phyloP scores from a whole-genome alignment of 2,797 vertebrate genomes.

The Crypturellus tataupa region DNA sequence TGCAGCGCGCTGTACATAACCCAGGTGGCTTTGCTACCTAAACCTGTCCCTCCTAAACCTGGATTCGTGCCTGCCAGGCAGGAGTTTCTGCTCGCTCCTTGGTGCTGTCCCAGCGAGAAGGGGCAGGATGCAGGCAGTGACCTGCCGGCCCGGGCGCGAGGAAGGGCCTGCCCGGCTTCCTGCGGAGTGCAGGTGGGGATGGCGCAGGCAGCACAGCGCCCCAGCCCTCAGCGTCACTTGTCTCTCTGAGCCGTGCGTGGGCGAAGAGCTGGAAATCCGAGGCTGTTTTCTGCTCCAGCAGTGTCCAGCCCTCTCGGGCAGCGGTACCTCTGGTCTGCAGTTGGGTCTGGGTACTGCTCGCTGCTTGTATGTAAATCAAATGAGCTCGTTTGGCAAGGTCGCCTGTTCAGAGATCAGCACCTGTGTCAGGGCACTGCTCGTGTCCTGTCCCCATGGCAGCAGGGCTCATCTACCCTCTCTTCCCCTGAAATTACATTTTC shows the following conservation, averaged over 20 bases:
- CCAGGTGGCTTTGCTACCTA: not conserved
- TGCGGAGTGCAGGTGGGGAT: rapidly evolving
- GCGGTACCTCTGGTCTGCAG: not conserved
- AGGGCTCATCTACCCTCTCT: not conserved
- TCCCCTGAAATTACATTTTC: not conserved
- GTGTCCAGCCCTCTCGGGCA: not conserved
- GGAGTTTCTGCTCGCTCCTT: not conserved
- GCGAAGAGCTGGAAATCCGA: not conserved
- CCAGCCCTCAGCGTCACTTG: not conserved
- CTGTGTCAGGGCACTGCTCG: not conserved
- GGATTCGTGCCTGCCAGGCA: not conserved
- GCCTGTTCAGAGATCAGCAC: rapidly evolving
- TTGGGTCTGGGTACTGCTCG: not conserved
- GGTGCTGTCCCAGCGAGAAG: not conserved
- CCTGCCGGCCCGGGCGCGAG: rapidly evolving
- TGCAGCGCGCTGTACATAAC: not conserved
- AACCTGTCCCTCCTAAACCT: not conserved
- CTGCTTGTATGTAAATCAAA: rapidly evolving
- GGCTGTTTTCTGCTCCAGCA: not conserved
- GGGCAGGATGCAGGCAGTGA: not conserved
- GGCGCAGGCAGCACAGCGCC: rapidly evolving
- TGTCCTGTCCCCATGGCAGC: not conserved
- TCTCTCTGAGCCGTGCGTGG: not conserved
- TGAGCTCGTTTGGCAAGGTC: not conserved
- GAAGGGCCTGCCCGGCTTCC: rapidly evolving